These are phyloP conservation scores for Heteromyza rotundicornis DNA, from an alignment of 2,888 invertebrate genomes.

Conservation along the genomic window DNA sequence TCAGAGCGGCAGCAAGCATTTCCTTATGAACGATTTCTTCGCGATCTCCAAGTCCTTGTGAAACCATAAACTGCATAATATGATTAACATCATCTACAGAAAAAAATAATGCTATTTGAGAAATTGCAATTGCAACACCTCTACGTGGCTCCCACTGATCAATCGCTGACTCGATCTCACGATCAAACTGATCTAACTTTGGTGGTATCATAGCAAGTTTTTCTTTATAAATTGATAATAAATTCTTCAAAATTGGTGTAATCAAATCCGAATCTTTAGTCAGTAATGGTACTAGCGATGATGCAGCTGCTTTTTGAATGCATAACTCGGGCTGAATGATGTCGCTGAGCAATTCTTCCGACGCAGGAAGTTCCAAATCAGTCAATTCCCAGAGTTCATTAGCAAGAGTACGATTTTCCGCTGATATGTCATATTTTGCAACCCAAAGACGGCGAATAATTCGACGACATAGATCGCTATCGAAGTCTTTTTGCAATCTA, in stretches of 20 bases:
- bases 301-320: slow-evolving; percentile 83
- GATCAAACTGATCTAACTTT: slow-evolving; percentile 88
- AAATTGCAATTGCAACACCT: slow-evolving; percentile 85
- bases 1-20: slow-evolving; percentile 94
- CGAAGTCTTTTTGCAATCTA: slow-evolving; percentile 43
- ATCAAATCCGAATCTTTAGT: slow-evolving; percentile 65
- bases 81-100: slow-evolving; percentile 70
- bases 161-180: slow-evolving; percentile 81
- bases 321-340: slow-evolving; percentile 81
- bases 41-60: slow-evolving; percentile 85
- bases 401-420: slow-evolving; percentile 74
- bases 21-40: slow-evolving; percentile 80
- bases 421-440: slow-evolving; percentile 79
- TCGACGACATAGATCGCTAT: slow-evolving; percentile 65
- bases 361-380: slow-evolving; percentile 64
- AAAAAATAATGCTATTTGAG: slow-evolving; percentile 74
- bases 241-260: slow-evolving; percentile 67
- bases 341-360: slow-evolving; percentile 67
- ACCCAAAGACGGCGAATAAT: slow-evolving; percentile 81
- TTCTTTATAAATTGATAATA: slow-evolving; percentile 78
- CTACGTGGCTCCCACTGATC: slow-evolving; percentile 92
- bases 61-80: slow-evolving; percentile 85
- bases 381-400: slow-evolving; percentile 69
- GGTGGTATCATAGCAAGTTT: slow-evolving; percentile 84
- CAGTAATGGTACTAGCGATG: slow-evolving; percentile 76